Base-by-base conservation (phyloP, 2,113 vertebrate species). In the Salvelinus fontinalis region DNA sequence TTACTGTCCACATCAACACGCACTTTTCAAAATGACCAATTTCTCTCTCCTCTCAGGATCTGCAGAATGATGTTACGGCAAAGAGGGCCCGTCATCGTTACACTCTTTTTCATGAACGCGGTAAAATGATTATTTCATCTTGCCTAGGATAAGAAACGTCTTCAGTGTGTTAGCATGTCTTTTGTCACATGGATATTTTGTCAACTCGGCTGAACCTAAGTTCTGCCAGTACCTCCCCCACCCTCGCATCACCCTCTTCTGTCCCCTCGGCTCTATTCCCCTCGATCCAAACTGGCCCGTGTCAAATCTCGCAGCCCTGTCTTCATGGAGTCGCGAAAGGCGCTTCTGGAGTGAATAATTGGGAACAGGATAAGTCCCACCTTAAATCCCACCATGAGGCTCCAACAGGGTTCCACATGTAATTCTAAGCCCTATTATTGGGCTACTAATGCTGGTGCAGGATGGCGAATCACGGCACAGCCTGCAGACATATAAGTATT, bases 381-480 rank as follows among this genome's bases (percentile, higher is more conserved):
- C 91, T 91, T 90, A 93, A 93, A 94, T 92, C 91, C 91, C 89
- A 86, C 89, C 92, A 91, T 91, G 91, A 88, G 87, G 89, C 92
- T 93, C 90, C 92, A 90, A 89, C 86, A 91, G 91, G 91, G 86
- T 91, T 93, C 87, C 90, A 91, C 85, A 91, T 93, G 90, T 93
- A 94, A 93, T 92, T 93, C 91, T 92, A 93, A 94, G 91, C 89
- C 89, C 91, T 92, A 92, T 93, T 94, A 92, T 92, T 87, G 89
- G 84, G 81, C 87, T 81, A 88, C 91, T 94, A 93, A 94, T 93
- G 89, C 92, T 84, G 77, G 88, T 89, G 87, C 92, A 92, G 90
- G 90, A 92, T 92, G 91, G 92, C 88, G 85, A 93, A 93, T 93
- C 93, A 93, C 90, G 85, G 90, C 89, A 79, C 87, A 89, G 93